Percentiles rank a stretch among this genome's conserved stretches.
phyloP scores from a whole-genome alignment of 2,888 invertebrate species.

The Mythimna albipuncta region DNA sequence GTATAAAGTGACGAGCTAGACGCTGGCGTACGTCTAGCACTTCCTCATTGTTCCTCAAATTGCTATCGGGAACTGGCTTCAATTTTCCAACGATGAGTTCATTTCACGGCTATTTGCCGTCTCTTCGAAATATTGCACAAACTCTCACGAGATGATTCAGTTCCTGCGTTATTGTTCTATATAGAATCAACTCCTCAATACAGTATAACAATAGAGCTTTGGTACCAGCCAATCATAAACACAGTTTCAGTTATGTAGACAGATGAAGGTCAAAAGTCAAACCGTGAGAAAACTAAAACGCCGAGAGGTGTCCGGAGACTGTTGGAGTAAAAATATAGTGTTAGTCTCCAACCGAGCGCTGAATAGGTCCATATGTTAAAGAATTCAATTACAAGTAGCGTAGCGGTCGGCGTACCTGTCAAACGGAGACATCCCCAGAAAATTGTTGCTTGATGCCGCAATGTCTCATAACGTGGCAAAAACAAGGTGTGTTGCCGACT shows the following conservation, averaged over 20 bases:
- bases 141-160: constrained; percentile 34
- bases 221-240: not conserved
- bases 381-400: constrained; percentile 58
- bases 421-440: constrained; percentile 52
- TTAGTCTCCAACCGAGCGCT: not conserved
- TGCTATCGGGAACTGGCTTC: constrained; percentile 70
- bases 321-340: constrained; percentile 25
- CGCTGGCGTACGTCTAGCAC: constrained; percentile 20
- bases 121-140: constrained; percentile 60
- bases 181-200: not conserved
- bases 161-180: not conserved
- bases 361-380: constrained; percentile 45
- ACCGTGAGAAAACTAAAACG: not conserved
- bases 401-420: constrained; percentile 47
- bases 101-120: constrained; percentile 78
- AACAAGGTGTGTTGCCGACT: constrained; percentile 81
- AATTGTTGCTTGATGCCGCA: constrained; percentile 69
- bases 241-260: not conserved
- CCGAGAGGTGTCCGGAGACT: not conserved
- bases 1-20: constrained; percentile 15
- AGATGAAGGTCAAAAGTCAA: not conserved
- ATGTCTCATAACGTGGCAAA: constrained; percentile 81
- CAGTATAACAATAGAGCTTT: not conserved
- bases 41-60: constrained; percentile 52
- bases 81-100: constrained; percentile 74